Evolutionary conservation across 2,888 invertebrate species (phyloP).

Genomic region (Eulithis prunata): DNA sequence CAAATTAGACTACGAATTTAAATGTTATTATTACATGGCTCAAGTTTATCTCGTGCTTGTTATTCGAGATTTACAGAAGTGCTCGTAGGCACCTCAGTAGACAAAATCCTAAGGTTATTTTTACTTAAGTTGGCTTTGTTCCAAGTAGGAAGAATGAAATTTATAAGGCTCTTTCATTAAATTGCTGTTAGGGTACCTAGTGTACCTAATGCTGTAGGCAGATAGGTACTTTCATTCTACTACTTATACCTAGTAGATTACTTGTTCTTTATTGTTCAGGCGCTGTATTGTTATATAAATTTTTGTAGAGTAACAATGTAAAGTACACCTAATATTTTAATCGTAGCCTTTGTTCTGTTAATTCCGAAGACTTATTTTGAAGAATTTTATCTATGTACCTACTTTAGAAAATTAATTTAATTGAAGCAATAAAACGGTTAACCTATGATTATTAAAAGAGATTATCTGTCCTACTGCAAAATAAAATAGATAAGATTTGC

Average conservation of each 20-base stretch:
- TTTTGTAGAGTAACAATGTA: neutral
- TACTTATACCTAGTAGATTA: too few relatives aligned
- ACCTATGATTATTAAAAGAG: constrained; percentile 43
- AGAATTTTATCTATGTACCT: constrained; percentile 39
- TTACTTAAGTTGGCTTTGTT: constrained; percentile 17
- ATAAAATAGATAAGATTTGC: constrained; percentile 36
- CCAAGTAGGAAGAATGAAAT: constrained; percentile 19
- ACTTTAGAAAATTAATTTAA: constrained; percentile 46
- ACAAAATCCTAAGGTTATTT: constrained; percentile 16
- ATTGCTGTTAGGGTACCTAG: neutral
- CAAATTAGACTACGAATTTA: constrained; percentile 35
- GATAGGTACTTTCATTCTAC: neutral
- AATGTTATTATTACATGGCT: constrained; percentile 32
- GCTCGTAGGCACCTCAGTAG: constrained; percentile 17
- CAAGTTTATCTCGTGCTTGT: constrained; percentile 33
- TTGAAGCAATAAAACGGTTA: constrained; percentile 48
- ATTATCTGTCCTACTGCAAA: constrained; percentile 33
- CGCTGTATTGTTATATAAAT: too few relatives aligned
- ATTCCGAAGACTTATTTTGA: constrained; percentile 17
- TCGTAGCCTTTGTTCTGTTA: constrained; percentile 2
- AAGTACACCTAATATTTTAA: neutral
- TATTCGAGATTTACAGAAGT: constrained; percentile 23
- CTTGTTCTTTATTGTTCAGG: too few relatives aligned
- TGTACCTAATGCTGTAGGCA: neutral
- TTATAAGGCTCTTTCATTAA: neutral